Base-by-base conservation (phyloP, 2,888 invertebrate genomes). In the Dryococelus australis region DNA sequence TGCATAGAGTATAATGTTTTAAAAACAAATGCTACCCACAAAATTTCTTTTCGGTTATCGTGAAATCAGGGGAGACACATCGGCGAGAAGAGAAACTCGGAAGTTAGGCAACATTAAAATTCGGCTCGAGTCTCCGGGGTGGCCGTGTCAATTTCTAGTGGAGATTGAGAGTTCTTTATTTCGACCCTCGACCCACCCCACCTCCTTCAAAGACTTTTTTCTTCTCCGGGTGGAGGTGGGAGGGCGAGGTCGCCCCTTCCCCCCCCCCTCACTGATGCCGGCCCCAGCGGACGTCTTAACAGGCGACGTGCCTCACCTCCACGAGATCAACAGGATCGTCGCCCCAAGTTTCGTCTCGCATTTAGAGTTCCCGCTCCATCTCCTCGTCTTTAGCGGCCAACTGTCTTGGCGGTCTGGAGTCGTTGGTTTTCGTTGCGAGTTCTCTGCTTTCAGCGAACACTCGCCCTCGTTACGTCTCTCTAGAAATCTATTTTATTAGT, bases 111-210 rank as follows among this genome's bases (percentile, higher is more conserved):
- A 47, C 65, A 65, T 65, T 65, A 65, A 65, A 65, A 65, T 65
- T 65, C 65, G 65, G 65, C 1, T 65, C 65, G 65, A 65, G 65
- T n/a, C 24, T 65, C 20, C 65, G 65, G 65, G 65, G 65, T 20
- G 65, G 65, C 16, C 65, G n/a, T 24, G 65, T 65, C 65, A 65
- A 65, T 65, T 65, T 65, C n/a, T n/a, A 65, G 65, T 65, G 65
- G 65, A 65, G 65, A 65, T 65, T 65, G 65, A 65, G 65, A 65
- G 65, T 65, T 65, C 65, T 65, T 65, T 65, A 65, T 65, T 65
- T 65, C n/a, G 65, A 65, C 65, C 65, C n/a, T 65, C 24, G n/a
- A 65, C 65, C 65, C 65, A 0, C 16, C 65, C 10, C n/a, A n/a
- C 65, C n/a, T 65, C n/a, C 65, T 65, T 65, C 24, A n/a, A n/a